Conservation (phyloP, 2,113 vertebrate species). For the Lepisosteus osseus region DNA sequence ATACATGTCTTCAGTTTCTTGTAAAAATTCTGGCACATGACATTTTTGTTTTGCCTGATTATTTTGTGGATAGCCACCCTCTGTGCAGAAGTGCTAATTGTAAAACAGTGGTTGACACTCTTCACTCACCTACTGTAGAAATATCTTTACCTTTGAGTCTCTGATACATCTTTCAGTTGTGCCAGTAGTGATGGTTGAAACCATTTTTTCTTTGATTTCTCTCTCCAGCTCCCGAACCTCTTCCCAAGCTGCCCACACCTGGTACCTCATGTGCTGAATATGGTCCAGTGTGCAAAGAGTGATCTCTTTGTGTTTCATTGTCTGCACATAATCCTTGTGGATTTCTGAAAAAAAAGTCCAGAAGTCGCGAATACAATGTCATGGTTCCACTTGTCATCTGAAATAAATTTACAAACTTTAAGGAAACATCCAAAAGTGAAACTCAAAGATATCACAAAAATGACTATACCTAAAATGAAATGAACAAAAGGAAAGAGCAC, state of each 20-base stretch:
- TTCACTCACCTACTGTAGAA: no score
- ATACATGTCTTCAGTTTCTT: no score
- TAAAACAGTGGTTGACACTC: no score
- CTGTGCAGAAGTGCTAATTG: no score
- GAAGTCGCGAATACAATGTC: not conserved
- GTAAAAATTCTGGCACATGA: no score
- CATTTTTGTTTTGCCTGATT: no score
- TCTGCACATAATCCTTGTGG: not conserved
- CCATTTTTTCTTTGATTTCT: conserved; percentile 53
- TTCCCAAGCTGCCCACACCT: conserved; percentile 52
- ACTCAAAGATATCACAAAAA: not conserved
- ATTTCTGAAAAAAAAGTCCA: conserved; percentile 42
- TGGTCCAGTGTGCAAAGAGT: conserved; percentile 27
- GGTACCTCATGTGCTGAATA: conserved; percentile 50
- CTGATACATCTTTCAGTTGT: conserved; percentile 40
- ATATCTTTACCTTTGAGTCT: conserved; percentile 49
- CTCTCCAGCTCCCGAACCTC: conserved; percentile 55
- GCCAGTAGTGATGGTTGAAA: conserved; percentile 32
- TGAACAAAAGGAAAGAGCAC: no score
- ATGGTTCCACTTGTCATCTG: not conserved
- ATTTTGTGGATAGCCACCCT: no score
- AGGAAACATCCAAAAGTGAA: not conserved
- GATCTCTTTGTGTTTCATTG: not conserved
- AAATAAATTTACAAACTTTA: not conserved
- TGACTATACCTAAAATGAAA: not conserved